Evolutionary conservation across 1,140 invertebrate species (phyloP).

Genomic region (Dinoponera quadriceps): DNA sequence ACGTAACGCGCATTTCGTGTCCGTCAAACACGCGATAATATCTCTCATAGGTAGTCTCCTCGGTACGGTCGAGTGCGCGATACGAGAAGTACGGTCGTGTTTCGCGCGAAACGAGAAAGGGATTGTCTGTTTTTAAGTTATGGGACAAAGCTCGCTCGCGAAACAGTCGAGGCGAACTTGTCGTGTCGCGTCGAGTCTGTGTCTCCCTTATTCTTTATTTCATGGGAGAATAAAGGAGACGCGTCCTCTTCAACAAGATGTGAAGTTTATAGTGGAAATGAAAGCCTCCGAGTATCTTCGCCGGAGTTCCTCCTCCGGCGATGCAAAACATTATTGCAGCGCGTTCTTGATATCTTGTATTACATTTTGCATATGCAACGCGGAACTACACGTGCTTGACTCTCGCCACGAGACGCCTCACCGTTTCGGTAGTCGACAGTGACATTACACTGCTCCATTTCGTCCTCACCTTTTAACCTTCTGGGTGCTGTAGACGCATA

Average conservation of each 20-base stretch:
- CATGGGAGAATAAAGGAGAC: slow-evolving; percentile 34
- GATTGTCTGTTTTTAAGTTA: slow-evolving; percentile 41
- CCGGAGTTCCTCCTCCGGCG: background rate
- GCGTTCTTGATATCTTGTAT: background rate
- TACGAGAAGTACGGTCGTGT: slow-evolving; percentile 3
- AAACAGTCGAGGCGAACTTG: slow-evolving; percentile 40
- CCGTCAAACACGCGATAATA: slow-evolving; percentile 40
- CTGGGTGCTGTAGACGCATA: too few species aligned
- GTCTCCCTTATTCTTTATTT: slow-evolving; percentile 37
- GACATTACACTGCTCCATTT: too few species aligned
- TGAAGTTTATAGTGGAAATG: slow-evolving; percentile 57
- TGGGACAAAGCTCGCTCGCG: slow-evolving; percentile 3
- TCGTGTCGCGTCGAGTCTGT: slow-evolving; percentile 22
- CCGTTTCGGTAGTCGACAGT: too few species aligned
- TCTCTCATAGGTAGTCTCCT: slow-evolving; percentile 1
- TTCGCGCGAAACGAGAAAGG: background rate
- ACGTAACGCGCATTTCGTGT: slow-evolving; percentile 32
- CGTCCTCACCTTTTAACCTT: too few species aligned
- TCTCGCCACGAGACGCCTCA: background rate
- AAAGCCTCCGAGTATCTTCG: slow-evolving; percentile 23
- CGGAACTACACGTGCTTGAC: background rate
- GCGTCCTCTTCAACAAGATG: slow-evolving; percentile 13
- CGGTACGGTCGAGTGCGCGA: slow-evolving; percentile 28
- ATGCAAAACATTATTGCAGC: background rate
- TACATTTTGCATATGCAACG: background rate